Percentiles rank a stretch among this genome's conserved stretches.
These are phyloP conservation scores for Nomia melanderi DNA, from an alignment of 1,140 invertebrate species.

Conservation along the genomic window DNA sequence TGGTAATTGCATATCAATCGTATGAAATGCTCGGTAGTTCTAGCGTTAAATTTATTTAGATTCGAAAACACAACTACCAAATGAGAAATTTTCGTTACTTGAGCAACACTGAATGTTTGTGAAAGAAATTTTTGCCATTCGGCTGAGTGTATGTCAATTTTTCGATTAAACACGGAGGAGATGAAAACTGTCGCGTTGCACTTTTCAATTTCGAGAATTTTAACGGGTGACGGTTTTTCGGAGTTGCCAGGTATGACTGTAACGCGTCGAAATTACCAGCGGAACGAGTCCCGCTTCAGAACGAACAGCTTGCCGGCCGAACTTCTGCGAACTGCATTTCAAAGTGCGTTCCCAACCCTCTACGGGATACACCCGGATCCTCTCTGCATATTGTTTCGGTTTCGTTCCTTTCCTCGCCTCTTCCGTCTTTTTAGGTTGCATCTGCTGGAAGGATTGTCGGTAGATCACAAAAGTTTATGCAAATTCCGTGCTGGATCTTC, in stretches of 20 bases:
- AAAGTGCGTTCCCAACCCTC: not conserved
- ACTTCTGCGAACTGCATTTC: not conserved
- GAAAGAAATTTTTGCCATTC: too few species aligned
- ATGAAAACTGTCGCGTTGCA: not conserved
- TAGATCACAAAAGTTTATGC: too few species aligned
- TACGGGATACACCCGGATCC: not conserved
- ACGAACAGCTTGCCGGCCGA: not conserved
- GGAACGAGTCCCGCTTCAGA: not conserved
- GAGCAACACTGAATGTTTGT: too few species aligned
- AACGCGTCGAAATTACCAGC: not conserved
- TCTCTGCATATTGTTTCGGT: not conserved
- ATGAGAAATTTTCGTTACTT: too few species aligned
- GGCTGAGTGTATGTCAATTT: too few species aligned
- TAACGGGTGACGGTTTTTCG: not conserved
- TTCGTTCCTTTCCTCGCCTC: not conserved
- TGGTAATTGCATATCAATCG: too few species aligned
- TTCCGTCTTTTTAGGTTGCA: not conserved
- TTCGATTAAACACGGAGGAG: not conserved
- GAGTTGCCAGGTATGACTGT: not conserved
- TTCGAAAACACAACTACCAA: too few species aligned
- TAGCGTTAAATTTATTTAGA: too few species aligned
- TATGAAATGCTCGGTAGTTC: too few species aligned
- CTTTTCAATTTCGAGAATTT: not conserved
- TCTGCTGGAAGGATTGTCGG: too few species aligned
- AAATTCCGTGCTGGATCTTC: too few species aligned